Conservation (phyloP, 2,888 invertebrate genomes). For the Sericinus montela region DNA sequence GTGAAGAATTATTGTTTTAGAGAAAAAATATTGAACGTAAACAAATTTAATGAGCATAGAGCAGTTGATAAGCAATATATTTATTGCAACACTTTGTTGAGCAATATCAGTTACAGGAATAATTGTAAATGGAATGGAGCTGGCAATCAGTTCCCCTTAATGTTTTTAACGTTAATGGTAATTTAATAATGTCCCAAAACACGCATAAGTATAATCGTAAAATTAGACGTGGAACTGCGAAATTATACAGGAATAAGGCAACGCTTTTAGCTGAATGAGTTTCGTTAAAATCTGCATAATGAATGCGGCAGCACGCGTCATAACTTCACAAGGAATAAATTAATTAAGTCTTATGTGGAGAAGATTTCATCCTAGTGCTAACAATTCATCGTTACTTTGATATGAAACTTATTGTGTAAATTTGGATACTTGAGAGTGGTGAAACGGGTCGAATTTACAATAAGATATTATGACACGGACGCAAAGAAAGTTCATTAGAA, state of each 20-base stretch:
- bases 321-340: constrained; percentile 61
- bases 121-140: not conserved
- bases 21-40: no score
- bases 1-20: no score
- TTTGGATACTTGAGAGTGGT: not conserved
- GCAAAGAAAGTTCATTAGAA: constrained; percentile 15
- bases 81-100: no score
- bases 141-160: constrained; percentile 13
- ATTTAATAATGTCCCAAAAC: constrained; percentile 19
- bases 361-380: constrained; percentile 14
- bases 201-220: constrained; percentile 3
- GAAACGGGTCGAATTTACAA: not conserved
- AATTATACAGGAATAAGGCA: constrained; percentile 26
- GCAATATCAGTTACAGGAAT: not conserved
- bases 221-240: constrained; percentile 15
- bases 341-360: constrained; percentile 54
- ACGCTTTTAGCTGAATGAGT: constrained; percentile 21
- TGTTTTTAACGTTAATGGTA: constrained; percentile 1
- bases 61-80: no score
- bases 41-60: no score
- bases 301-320: constrained; percentile 63
- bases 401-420: constrained; percentile 1
- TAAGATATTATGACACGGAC: constrained; percentile 1
- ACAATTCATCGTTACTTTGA: constrained; percentile 5
- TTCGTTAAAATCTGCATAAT: constrained; percentile 55